These are phyloP conservation scores for Periphyllus acericola DNA, from an alignment of 2,888 invertebrate genomes.

Conservation along the genomic window DNA sequence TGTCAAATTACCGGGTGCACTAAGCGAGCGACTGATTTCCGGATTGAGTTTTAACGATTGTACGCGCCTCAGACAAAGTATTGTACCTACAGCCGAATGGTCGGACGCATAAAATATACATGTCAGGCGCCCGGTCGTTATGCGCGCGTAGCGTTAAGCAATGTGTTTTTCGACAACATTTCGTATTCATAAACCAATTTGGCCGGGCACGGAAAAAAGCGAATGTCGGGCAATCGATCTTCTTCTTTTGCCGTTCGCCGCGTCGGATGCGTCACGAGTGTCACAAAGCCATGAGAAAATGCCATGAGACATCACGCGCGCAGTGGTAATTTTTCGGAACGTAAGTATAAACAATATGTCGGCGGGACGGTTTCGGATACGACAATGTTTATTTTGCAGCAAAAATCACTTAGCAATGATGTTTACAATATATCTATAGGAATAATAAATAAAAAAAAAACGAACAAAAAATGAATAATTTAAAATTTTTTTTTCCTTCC, in stretches of 20 bases:
- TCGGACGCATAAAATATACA: neutral
- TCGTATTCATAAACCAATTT: conserved; percentile 35
- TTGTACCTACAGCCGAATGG: neutral
- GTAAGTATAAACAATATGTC: too few species aligned
- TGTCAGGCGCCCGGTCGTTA: neutral
- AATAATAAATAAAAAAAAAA: neutral
- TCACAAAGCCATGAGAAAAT: conserved; percentile 12
- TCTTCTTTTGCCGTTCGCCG: neutral
- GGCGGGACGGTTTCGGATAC: neutral
- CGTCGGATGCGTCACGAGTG: neutral
- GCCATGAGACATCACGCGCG: neutral
- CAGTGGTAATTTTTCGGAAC: neutral
- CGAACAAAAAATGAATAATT: too few species aligned
- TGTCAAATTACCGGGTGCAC: neutral
- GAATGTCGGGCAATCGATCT: conserved; percentile 23
- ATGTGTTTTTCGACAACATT: conserved; percentile 16
- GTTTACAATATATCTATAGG: neutral
- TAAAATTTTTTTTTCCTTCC: too few species aligned
- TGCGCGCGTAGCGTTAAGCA: conserved; percentile 11
- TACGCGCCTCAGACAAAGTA: neutral
- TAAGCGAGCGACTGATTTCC: neutral
- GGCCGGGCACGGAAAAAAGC: neutral
- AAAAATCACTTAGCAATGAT: neutral
- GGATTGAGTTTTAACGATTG: neutral
- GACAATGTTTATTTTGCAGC: neutral